Base-by-base conservation (phyloP, 2,113 vertebrate genomes). In the Panurus biarmicus region DNA sequence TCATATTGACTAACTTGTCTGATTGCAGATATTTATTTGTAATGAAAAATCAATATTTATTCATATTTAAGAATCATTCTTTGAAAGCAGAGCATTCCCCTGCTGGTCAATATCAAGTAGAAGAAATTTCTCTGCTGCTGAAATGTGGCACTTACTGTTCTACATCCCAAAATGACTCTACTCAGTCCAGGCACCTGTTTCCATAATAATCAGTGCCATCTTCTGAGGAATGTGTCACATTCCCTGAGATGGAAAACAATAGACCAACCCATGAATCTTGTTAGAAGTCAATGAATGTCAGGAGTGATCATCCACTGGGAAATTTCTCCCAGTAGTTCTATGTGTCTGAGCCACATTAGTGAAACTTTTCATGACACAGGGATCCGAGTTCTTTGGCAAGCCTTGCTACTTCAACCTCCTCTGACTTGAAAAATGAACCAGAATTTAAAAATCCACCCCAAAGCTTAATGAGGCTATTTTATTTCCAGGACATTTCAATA, bases 11-110 rank as follows among this genome's bases (percentile, higher is more conserved):
- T 88, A 56, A n/a, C 22, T 73, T 65, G 24, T 74, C 54, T 78
- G 80, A 47, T n/a, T 50, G 57, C 28, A 81, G 18, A 29, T 60
- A 64, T 22, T 56, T 90, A 36, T 58, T 76, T 1, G 2, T 67
- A 80, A 93, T 74, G 42, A 81, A 87, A 85, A 85, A 58, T 73
- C 64, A 86, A 51, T 92, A 77, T 80, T 93, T 83, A 87, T 82
- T 79, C 47, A 40, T 79, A 75, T 89, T 93, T 90, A 85, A 75
- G 72, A 85, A 70, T 47, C 0, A 0, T 72, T 91, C 66, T 81
- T 69, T 54, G 83, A 94, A 82, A 89, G 81, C 51, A 87, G 73
- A 78, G 21, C n/a, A 93, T 84, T 81, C 2, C 9, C 24, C 31
- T 36, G 4, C 40, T 71, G 81, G 56, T 48, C 21, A 81, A 19